phyloP scores from a whole-genome alignment of 2,113 vertebrate genomes.

The Suricata suricatta region DNA sequence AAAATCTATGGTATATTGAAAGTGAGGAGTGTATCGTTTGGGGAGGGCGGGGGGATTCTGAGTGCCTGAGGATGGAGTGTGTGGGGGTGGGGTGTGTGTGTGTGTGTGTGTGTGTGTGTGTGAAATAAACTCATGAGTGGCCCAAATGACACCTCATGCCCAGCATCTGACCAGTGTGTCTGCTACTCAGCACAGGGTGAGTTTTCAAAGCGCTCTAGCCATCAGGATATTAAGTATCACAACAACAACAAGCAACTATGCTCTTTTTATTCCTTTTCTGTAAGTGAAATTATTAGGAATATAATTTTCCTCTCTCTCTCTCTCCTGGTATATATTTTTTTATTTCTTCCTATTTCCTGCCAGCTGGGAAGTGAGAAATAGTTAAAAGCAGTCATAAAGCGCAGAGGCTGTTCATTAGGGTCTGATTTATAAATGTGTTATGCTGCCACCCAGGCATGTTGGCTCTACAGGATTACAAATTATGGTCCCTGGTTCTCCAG shows the following conservation, averaged over 20 bases:
- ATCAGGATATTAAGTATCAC: neutral
- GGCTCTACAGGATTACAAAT: constrained; percentile 67
- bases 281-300: neutral
- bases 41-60: neutral
- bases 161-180: neutral
- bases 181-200: neutral
- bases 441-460: constrained; percentile 35
- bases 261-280: neutral
- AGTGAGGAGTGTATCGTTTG: neutral
- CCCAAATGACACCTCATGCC: neutral
- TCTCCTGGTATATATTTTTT: neutral
- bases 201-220: neutral
- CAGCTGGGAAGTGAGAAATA: neutral
- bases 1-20: neutral
- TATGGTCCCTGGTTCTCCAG: neutral
- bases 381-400: constrained; percentile 68
- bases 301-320: neutral
- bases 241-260: too few relatives aligned
- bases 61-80: neutral
- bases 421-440: constrained; percentile 72
- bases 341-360: neutral
- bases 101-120: neutral
- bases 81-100: neutral
- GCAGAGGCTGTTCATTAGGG: constrained; percentile 63
- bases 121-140: neutral